Evolutionary conservation across 2,113 vertebrate genomes (phyloP), one percentile per base, ranked within the genome.

Genomic region (Pitta sordida): DNA sequence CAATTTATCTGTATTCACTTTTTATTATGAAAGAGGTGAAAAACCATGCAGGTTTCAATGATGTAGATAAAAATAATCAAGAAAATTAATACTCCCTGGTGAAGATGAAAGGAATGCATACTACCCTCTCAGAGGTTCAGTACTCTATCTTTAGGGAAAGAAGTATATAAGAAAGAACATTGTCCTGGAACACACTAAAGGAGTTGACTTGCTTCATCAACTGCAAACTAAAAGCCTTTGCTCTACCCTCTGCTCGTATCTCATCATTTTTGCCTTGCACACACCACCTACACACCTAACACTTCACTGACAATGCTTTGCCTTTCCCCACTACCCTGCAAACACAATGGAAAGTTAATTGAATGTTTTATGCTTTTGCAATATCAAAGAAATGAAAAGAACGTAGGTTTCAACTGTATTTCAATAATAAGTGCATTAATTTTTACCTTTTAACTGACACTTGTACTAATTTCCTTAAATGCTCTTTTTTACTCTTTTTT

Each of bases 391-490:
- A 98, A 96, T 97, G 97, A 98, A 98, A 98, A 98, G 97, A 97
- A 98, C 16, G 78, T 95, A 96, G 96, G 97, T 98, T 98, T 97
- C 97, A 97, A 97, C 97, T 95, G 95, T 97, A 97, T 98, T 98
- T 98, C 97, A 98, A 98, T 97, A 98, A 97, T 97, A 98, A 98
- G 95, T 97, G 96, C 98, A 97, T 98, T 98, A 98, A 98, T 98
- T 98, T 98, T 98, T 98, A 98, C 98, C 97, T 98, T 98, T 98
- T 98, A 98, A 98, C 97, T 98, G 97, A 97, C 97, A 97, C 97
- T 98, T 98, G 97, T 97, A 98, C 97, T 98, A 97, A 98, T 98
- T 98, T 98, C 97, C 97, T 98, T 98, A 98, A 98, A 98, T 97
- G 97, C 96, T 98, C 97, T 98, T 97, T 97, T 96, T 95, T 96